A percentile compares a stretch with the other conserved stretches of the same genome.
Conservation (phyloP, 2,888 invertebrate species). For the Onthophagus sagittarius region DNA sequence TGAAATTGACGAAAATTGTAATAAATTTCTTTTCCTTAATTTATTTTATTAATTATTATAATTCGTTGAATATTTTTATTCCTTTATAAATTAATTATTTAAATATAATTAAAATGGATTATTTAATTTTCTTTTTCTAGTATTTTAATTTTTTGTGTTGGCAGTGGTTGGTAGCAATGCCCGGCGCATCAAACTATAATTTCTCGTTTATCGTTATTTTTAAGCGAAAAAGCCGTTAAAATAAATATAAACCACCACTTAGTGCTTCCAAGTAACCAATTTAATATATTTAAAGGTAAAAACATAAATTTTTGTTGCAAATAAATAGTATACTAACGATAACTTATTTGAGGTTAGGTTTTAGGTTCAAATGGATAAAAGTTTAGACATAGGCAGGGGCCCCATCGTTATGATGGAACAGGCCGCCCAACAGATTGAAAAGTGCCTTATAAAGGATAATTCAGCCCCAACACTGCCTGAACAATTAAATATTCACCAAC, state of each 20-base stretch:
- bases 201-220: background rate
- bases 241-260: background rate
- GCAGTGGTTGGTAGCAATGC: background rate
- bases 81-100: too few species aligned
- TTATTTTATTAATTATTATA: too few species aligned
- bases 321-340: background rate
- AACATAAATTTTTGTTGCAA: background rate
- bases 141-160: background rate
- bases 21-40: too few species aligned
- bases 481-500: slow-evolving; percentile 61
- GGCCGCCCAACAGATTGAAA: slow-evolving; percentile 77
- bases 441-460: slow-evolving; percentile 65
- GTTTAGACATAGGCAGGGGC: slow-evolving; percentile 15
- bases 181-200: background rate
- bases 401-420: slow-evolving; percentile 51
- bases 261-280: background rate
- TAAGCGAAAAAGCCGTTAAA: background rate
- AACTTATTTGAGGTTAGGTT: background rate
- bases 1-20: background rate
- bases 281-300: background rate
- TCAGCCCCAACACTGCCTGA: slow-evolving; percentile 69
- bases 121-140: too few species aligned
- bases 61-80: too few species aligned
- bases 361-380: slow-evolving; percentile 18
- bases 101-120: too few species aligned